These are phyloP conservation scores for Chaenogobius annularis DNA, from an alignment of 2,113 vertebrate species.

Conservation along the genomic window DNA sequence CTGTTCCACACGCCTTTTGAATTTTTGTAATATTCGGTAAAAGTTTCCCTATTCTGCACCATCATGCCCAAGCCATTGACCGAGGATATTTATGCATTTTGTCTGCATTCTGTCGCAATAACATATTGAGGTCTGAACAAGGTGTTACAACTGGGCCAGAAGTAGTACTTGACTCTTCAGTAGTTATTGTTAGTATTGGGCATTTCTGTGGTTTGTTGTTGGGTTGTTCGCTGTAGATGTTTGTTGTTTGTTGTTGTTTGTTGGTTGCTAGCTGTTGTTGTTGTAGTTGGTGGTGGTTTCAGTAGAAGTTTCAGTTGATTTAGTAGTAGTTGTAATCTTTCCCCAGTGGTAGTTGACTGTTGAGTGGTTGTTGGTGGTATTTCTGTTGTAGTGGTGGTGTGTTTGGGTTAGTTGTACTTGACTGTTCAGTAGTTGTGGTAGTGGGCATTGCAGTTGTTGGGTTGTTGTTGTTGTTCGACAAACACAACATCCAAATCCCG, in stretches of 20 bases:
- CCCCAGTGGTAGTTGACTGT: background rate
- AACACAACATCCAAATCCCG: background rate
- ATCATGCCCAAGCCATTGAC: background rate
- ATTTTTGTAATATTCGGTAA: constrained; percentile 5
- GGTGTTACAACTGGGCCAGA: no score
- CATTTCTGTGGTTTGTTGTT: background rate
- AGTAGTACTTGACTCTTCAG: background rate
- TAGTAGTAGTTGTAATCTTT: background rate
- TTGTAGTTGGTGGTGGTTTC: background rate
- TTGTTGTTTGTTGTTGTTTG: background rate
- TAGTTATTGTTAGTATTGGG: background rate
- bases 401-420: background rate
- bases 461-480: background rate
- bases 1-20: background rate
- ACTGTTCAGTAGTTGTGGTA: background rate
- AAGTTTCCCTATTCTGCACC: background rate
- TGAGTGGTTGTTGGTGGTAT: background rate
- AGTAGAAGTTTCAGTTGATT: background rate
- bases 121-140: no score
- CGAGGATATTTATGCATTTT: no score
- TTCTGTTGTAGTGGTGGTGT: background rate
- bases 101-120: no score
- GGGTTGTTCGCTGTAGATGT: no score
- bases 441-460: background rate
- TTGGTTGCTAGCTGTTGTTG: no score